Evolutionary conservation across 1,140 invertebrate species (phyloP).

Genomic region (Bilobella aurantiaca): DNA sequence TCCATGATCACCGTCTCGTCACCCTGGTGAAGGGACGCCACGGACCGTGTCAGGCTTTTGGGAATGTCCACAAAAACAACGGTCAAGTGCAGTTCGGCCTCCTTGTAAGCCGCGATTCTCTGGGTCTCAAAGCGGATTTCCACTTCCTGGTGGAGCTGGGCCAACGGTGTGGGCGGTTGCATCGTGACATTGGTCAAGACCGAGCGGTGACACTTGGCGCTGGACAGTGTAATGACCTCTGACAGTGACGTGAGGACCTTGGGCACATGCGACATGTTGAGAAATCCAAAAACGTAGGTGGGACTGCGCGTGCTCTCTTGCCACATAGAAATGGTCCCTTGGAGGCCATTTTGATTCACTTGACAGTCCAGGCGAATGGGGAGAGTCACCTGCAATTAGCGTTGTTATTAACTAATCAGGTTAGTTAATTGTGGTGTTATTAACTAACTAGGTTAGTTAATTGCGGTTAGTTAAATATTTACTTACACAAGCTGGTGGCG

Average conservation of each 20-base stretch:
- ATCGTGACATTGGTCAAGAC: not conserved
- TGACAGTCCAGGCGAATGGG: slow-evolving; percentile 24
- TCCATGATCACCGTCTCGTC: slow-evolving; percentile 22
- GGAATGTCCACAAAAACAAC: slow-evolving; percentile 26
- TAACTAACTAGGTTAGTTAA: not conserved
- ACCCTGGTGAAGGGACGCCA: slow-evolving; percentile 27
- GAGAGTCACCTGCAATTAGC: not conserved
- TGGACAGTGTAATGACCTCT: slow-evolving; percentile 19
- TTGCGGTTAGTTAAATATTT: not conserved
- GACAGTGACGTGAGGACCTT: slow-evolving; percentile 18
- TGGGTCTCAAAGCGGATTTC: slow-evolving; percentile 18
- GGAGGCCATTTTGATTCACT: slow-evolving; percentile 17
- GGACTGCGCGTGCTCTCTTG: slow-evolving; percentile 8
- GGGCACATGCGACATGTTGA: slow-evolving; percentile 18
- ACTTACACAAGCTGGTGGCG: slow-evolving; percentile 31
- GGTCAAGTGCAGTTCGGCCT: slow-evolving; percentile 21
- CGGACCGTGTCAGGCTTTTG: slow-evolving; percentile 13
- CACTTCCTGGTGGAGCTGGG: not conserved
- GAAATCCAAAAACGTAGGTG: slow-evolving; percentile 17
- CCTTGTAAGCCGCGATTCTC: slow-evolving; percentile 20
- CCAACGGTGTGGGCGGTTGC: not conserved
- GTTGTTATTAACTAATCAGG: not conserved
- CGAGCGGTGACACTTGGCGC: not conserved
- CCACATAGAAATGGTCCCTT: slow-evolving; percentile 24
- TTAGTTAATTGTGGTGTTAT: not conserved